These are phyloP conservation scores for Plotosus lineatus DNA, from an alignment of 2,113 vertebrate genomes.

Conservation along the genomic window DNA sequence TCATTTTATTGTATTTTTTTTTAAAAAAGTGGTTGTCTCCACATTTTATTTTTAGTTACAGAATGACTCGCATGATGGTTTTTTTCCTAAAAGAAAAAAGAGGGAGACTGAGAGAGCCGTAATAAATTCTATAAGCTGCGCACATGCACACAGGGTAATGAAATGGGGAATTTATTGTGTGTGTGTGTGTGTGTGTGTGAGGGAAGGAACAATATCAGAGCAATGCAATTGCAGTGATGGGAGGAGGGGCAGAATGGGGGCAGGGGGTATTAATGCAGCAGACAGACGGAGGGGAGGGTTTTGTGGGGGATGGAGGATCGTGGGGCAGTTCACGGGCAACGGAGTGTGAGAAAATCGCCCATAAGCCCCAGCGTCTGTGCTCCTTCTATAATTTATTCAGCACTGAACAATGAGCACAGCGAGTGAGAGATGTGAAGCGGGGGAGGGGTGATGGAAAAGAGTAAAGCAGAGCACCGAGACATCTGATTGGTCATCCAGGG, in stretches of 20 bases:
- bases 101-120: not conserved
- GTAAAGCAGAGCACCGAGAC: slow-evolving; percentile 17
- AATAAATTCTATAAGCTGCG: not conserved
- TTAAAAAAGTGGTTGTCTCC: no score
- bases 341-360: slow-evolving; percentile 70
- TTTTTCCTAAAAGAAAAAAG: not conserved
- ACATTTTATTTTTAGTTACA: not conserved
- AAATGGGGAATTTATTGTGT: not conserved
- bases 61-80: not conserved
- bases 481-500: slow-evolving; percentile 24
- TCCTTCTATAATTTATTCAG: slow-evolving; percentile 76
- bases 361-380: slow-evolving; percentile 69
- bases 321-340: slow-evolving; percentile 38
- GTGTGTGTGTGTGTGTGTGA: not conserved
- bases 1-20: no score
- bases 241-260: not conserved
- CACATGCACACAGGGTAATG: not conserved
- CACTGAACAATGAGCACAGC: slow-evolving; percentile 73
- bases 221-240: slow-evolving; percentile 16
- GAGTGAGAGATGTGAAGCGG: slow-evolving; percentile 59
- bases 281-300: not conserved
- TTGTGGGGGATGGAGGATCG: not conserved
- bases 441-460: slow-evolving; percentile 47
- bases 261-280: not conserved
- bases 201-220: not conserved